A percentile compares a stretch with the other conserved stretches of the same genome.
phyloP scores from a whole-genome alignment of 1,140 invertebrate genomes.

The Armadillidium nasatum region DNA sequence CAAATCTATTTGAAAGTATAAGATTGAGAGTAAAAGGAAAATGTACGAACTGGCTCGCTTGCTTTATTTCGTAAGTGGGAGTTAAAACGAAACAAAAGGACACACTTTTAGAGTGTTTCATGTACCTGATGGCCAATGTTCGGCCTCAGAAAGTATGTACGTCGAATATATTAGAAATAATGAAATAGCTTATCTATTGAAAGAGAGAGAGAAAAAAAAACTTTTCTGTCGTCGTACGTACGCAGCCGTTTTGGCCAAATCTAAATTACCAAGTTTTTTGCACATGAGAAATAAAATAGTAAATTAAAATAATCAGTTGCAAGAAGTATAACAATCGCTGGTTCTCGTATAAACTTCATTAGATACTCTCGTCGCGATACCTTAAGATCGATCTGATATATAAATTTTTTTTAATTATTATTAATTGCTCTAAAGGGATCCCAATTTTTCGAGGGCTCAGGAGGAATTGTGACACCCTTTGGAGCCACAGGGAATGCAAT shows the following conservation, averaged over 20 bases:
- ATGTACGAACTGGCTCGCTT: too few species aligned
- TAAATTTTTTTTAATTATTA: too few species aligned
- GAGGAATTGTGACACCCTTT: slow-evolving; percentile 4
- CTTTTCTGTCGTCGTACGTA: background rate
- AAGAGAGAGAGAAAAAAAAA: too few species aligned
- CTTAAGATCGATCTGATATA: background rate
- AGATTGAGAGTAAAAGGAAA: too few species aligned
- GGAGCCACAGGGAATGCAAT: background rate
- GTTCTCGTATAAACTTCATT: background rate
- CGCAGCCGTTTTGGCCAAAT: background rate
- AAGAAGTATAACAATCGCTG: background rate
- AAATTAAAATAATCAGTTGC: background rate
- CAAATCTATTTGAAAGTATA: too few species aligned
- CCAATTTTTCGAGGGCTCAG: slow-evolving; percentile 6
- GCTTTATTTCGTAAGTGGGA: too few species aligned
- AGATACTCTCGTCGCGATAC: background rate
- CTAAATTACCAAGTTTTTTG: background rate
- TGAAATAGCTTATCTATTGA: too few species aligned
- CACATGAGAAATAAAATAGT: background rate
- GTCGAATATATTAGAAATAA: background rate
- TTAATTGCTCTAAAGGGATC: background rate
- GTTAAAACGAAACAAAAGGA: background rate
- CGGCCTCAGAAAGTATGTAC: slow-evolving; percentile 5
- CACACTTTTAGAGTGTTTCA: background rate
- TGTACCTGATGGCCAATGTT: slow-evolving; percentile 2